phyloP scores from a whole-genome alignment of 2,888 invertebrate species.

The Drosophila neonasuta region DNA sequence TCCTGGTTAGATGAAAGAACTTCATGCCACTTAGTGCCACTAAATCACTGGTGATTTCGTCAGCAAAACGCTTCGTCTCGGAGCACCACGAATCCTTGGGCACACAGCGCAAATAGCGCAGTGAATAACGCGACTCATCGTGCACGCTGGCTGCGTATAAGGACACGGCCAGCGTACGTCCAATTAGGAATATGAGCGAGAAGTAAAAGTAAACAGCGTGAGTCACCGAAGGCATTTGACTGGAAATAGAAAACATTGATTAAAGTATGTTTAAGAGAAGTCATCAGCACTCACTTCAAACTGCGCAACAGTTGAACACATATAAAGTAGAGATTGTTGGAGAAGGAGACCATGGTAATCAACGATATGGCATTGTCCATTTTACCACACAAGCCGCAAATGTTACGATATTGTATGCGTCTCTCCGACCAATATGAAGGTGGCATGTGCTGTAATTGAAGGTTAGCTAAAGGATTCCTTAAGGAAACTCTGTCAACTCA shows the following conservation, averaged over 20 bases:
- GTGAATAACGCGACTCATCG: constrained; percentile 83
- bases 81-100: constrained; percentile 83
- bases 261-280: background rate
- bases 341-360: constrained; percentile 84
- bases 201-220: constrained; percentile 84
- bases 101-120: constrained; percentile 82
- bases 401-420: constrained; percentile 83
- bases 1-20: constrained; percentile 81
- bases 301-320: constrained; percentile 84
- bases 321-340: constrained; percentile 85
- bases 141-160: constrained; percentile 84
- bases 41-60: constrained; percentile 80
- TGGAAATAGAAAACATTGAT: constrained; percentile 30
- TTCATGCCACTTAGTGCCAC: constrained; percentile 81
- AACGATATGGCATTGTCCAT: constrained; percentile 83
- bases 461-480: background rate
- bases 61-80: constrained; percentile 82
- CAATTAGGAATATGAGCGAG: constrained; percentile 84
- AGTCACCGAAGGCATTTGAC: constrained; percentile 79
- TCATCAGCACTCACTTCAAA: constrained; percentile 79
- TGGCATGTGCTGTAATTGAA: constrained; percentile 69
- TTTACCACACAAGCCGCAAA: constrained; percentile 83
- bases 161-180: constrained; percentile 84
- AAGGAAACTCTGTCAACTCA: constrained; percentile 79
- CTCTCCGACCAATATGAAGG: constrained; percentile 83